phyloP scores from a whole-genome alignment of 2,797 vertebrate species.

The Melanotaenia pygmaea region DNA sequence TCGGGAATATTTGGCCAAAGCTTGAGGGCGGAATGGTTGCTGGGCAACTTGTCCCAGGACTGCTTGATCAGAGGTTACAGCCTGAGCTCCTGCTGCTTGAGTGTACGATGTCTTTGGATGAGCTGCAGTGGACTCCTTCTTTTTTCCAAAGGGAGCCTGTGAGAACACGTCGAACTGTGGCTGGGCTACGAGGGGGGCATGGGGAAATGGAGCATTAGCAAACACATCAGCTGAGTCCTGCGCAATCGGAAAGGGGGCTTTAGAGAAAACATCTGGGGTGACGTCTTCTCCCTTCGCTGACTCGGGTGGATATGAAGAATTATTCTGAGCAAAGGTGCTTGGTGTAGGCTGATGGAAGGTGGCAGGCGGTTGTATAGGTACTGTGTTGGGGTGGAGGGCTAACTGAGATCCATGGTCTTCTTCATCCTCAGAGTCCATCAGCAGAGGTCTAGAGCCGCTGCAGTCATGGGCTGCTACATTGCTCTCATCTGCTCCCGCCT shows the following conservation, averaged over 20 bases:
- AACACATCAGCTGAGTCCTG: slow-evolving; percentile 88
- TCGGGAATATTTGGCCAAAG: slow-evolving; percentile 93
- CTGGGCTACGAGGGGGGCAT: slow-evolving; percentile 43
- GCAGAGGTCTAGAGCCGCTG: slow-evolving; percentile 92
- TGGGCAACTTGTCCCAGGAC: slow-evolving; percentile 72
- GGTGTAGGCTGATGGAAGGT: slow-evolving; percentile 44
- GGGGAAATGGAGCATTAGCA: slow-evolving; percentile 91
- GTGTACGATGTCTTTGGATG: slow-evolving; percentile 50
- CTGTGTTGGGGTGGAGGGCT: slow-evolving; percentile 25
- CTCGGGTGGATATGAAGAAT: slow-evolving; percentile 46
- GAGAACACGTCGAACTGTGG: slow-evolving; percentile 91
- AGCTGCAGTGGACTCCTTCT: slow-evolving; percentile 80
- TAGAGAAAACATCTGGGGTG: slow-evolving; percentile 87
- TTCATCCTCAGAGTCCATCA: slow-evolving; percentile 95
- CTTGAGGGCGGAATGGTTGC: slow-evolving; percentile 90
- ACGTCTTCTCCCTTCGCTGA: slow-evolving; percentile 23
- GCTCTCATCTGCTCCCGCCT: slow-evolving; percentile 78
- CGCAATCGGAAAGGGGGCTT: slow-evolving; percentile 86
- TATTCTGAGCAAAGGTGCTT: slow-evolving; percentile 54
- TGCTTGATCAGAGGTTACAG: slow-evolving; percentile 68
- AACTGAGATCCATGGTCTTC: slow-evolving; percentile 75
- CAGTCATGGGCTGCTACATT: slow-evolving; percentile 85
- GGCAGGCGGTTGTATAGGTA: slow-evolving; percentile 33
- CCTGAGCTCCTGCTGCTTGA: slow-evolving; percentile 46
- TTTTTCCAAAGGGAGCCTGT: slow-evolving; percentile 93